Base-by-base conservation (phyloP, 1,140 invertebrate species). In the Drosophila parabipectinata region DNA sequence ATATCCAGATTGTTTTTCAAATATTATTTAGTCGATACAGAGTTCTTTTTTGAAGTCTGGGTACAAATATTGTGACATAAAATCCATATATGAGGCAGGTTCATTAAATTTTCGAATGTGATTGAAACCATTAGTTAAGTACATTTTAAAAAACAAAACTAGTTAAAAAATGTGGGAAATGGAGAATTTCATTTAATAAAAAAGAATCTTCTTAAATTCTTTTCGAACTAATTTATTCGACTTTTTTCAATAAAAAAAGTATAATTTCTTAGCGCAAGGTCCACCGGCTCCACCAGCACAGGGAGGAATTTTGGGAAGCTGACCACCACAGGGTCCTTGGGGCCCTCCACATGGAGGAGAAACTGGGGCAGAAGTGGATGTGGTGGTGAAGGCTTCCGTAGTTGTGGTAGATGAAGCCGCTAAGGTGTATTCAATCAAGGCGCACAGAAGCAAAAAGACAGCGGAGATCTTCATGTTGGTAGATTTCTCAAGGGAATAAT, bases 171-270 rank as follows among this genome's bases (percentile, higher is more conserved):
- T 28, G 1, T 18, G 18, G 18, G 1, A 1, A 18, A 18, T 18
- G 18, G 18, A 18, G 18, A 18, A 18, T 1, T 1, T 18, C 18
- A 18, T 18, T 18, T 18, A 1, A 6, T 6, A 28, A 0, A 6
- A 32, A 32, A 9, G 9, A 2, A n/a, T 18, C 0, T 21, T 34
- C 3, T 9, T 18, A 1, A 30, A 8, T 8, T 32, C 4, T 53
- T 32, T 21, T 8, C 12, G n/a, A 3, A n/a, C 4, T 3, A 21
- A n/a, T 24, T 32, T 48, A 1, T 0, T 21, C 0, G 1, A 50
- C 14, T 0, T 1, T 21, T 18, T 52, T 60, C 52, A 15, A 21
- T 44, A 55, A 28, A 62, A 62, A 12, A 54, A 44, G 59, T 54
- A 61, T 0, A 61, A n/a, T 8, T 61, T 61, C 7, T 54, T 44